Evolutionary conservation across 2,113 vertebrate genomes (phyloP), one percentile per base, ranked within the genome.

Genomic region (Martes martes): DNA sequence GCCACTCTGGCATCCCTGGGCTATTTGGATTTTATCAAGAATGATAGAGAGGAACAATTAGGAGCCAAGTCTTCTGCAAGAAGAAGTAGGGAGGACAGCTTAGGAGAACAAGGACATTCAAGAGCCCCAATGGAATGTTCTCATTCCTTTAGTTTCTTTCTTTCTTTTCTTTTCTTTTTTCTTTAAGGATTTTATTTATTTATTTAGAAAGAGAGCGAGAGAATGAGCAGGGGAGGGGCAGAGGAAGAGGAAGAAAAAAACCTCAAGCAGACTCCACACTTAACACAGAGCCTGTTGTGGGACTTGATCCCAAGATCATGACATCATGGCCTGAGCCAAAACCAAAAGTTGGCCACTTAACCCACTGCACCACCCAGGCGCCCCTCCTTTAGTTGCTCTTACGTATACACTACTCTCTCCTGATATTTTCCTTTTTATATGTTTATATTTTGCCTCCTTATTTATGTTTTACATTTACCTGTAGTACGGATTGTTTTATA

Each of bases 401-500:
- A 91, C 10, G 28, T 5, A 1, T 82, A 39, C 14, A 79, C 21
- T 92, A 11, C 42, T 90, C 6, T 69, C 6, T 94, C 33, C 83
- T 78, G 21, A 81, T 96, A 91, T 59, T 91, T 91, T 84, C 74
- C 52, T 94, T 85, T 59, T 89, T 69, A 28, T 78, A 11, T 85
- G 36, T 93, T 94, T 95, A 36, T 83, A 95, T 92, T 96, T 98
- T 95, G 71, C 57, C 76, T 96, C 7, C 57, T 78, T 93, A 65
- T 42, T 94, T 80, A 63, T 86, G 10, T 90, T 87, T 95, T 80
- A 67, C 36, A 21, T 16, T 93, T 95, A 59, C 57, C 42, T 73
- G 36, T 52, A 26, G 6, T 52, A 45, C 76, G 50, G n/a, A 61
- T 91, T 93, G 47, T 90, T 69, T 95, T 95, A 95, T 36, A n/a